Evolutionary conservation across 1,140 invertebrate genomes (phyloP).

Genomic region (Procambarus virginalis): DNA sequence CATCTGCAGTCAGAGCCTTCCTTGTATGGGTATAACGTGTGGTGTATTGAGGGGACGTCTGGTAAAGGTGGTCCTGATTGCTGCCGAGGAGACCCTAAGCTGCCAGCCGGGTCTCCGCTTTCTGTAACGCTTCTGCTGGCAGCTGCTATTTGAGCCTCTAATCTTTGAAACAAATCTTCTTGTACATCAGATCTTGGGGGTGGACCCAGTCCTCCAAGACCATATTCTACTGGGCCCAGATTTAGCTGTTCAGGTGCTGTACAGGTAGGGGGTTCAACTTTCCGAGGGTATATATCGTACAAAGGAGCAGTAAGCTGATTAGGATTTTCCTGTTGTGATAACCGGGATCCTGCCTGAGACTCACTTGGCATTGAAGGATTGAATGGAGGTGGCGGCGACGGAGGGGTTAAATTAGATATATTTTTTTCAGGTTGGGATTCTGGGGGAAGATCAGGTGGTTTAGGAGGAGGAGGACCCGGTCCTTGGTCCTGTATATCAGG

Average conservation of each 20-base stretch:
- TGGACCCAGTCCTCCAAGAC: constrained; percentile 33
- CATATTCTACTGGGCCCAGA: constrained; percentile 27
- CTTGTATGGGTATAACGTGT: constrained; percentile 65
- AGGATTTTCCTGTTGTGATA: constrained; percentile 17
- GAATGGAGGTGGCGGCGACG: background rate
- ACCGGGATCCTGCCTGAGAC: background rate
- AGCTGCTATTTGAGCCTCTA: constrained; percentile 61
- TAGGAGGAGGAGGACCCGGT: constrained; percentile 62
- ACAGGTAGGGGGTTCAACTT: background rate
- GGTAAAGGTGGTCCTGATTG: constrained; percentile 30
- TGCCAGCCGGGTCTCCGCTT: constrained; percentile 2
- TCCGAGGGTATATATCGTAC: constrained; percentile 11
- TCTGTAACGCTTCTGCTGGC: constrained; percentile 44
- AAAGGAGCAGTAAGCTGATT: background rate
- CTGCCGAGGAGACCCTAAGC: constrained; percentile 5
- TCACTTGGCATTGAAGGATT: background rate
- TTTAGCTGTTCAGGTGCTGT: constrained; percentile 11
- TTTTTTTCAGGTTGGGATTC: background rate
- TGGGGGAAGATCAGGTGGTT: constrained; percentile 61
- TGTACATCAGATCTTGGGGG: constrained; percentile 10
- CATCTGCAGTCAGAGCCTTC: constrained; percentile 70
- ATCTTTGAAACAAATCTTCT: constrained; percentile 55
- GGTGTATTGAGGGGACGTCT: constrained; percentile 49
- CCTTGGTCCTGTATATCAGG: constrained; percentile 57
- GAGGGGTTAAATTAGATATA: constrained; percentile 18